phyloP scores from a whole-genome alignment of 1,140 invertebrate species.

The Alviniconcha marisindica region DNA sequence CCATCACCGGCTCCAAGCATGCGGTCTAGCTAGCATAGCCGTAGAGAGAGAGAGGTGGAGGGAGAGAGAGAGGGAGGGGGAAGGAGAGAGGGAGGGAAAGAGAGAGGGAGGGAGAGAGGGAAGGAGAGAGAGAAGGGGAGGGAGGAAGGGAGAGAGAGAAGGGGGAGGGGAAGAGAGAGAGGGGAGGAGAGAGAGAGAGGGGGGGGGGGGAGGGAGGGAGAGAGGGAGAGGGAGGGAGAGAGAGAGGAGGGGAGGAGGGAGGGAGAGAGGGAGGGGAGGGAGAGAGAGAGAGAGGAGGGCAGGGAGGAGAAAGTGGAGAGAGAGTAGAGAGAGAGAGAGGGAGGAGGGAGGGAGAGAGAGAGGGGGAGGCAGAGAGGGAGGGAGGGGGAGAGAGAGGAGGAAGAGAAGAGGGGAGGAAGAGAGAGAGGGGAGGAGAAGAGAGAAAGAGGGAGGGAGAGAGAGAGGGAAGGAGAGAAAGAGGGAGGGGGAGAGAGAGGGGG shows the following conservation, averaged over 20 bases:
- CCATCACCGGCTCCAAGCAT: neutral
- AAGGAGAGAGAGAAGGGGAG: neutral
- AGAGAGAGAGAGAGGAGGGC: neutral
- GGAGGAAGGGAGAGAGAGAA: neutral
- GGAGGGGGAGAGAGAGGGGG: no score
- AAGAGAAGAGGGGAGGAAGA: neutral
- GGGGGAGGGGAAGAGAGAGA: no score
- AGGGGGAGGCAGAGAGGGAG: no score
- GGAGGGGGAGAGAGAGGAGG: neutral
- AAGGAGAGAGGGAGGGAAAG: constrained; percentile 15
- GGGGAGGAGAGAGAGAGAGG: neutral
- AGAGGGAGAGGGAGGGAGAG: neutral
- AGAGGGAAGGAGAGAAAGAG: constrained; percentile 19
- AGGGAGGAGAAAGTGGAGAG: neutral
- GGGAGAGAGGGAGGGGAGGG: neutral
- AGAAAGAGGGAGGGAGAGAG: neutral
- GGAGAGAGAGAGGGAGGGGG: neutral
- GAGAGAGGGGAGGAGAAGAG: neutral
- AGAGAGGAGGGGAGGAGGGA: neutral
- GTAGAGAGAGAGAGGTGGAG: constrained; percentile 2
- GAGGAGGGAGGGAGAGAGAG: neutral
- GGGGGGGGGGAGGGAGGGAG: neutral
- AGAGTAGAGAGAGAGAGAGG: constrained; percentile 1
- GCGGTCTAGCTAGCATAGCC: neutral
- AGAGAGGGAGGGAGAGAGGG: no score